A percentile compares a stretch with the other conserved stretches of the same genome.
These are phyloP conservation scores for Andricus quercusramuli DNA, from an alignment of 2,888 invertebrate species.

Conservation along the genomic window DNA sequence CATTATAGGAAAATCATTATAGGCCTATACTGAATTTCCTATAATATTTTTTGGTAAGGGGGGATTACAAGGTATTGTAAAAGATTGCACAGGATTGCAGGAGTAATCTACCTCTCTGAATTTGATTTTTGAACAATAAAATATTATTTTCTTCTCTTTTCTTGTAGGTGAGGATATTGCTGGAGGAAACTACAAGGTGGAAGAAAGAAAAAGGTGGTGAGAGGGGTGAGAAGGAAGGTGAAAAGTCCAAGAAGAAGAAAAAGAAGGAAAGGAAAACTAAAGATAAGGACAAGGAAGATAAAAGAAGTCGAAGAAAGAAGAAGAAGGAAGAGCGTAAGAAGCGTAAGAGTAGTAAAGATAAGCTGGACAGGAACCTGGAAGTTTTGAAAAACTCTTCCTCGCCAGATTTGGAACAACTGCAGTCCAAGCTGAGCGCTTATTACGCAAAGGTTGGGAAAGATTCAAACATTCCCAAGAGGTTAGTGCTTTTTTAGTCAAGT, in stretches of 20 bases:
- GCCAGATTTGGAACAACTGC: conserved; percentile 87
- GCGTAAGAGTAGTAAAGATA: conserved; percentile 78
- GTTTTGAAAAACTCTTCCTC: conserved; percentile 84
- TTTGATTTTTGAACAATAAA: too few species aligned
- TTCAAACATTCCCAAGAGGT: conserved; percentile 81
- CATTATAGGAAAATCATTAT: too few species aligned
- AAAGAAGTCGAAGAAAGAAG: conserved; percentile 80
- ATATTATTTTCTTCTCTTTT: conserved; percentile 8
- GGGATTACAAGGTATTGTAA: too few species aligned
- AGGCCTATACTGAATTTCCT: too few species aligned
- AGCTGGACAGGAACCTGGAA: conserved; percentile 83
- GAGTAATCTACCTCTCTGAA: too few species aligned
- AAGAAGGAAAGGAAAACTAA: conserved; percentile 87
- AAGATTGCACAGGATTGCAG: too few species aligned
- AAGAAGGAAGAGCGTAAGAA: conserved; percentile 83
- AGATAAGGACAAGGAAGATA: conserved; percentile 83
- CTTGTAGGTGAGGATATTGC: conserved; percentile 85
- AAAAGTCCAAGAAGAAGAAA: conserved; percentile 85
- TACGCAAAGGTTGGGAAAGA: conserved; percentile 88
- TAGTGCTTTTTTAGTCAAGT: conserved; percentile 57
- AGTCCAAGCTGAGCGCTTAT: conserved; percentile 88
- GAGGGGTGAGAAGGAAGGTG: conserved; percentile 85
- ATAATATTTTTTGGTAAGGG: too few species aligned
- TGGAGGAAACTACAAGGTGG: conserved; percentile 90
- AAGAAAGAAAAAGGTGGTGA: conserved; percentile 87